Percentiles rank a stretch among this genome's conserved stretches.
phyloP scores from a whole-genome alignment of 2,888 invertebrate genomes.

The Rotaria magnacalcarata region DNA sequence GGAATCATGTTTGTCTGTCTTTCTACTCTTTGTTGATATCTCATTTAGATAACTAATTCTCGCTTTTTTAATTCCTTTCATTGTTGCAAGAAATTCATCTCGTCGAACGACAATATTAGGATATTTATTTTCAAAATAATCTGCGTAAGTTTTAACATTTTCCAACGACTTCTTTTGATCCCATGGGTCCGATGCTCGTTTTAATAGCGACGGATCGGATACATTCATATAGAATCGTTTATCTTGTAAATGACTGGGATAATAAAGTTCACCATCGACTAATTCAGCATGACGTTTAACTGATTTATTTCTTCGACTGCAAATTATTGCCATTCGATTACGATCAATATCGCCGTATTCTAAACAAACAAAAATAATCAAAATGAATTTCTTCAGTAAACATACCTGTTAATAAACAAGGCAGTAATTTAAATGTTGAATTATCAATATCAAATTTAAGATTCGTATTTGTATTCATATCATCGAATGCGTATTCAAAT shows the following conservation, averaged over 20 bases:
- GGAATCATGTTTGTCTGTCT: background rate
- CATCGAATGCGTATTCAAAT: constrained; percentile 19
- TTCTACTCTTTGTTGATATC: background rate
- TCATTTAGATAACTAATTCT: constrained; percentile 9
- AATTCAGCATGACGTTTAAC: background rate
- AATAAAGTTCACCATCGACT: background rate
- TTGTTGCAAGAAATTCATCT: background rate
- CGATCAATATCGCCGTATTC: background rate
- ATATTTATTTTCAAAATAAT: background rate
- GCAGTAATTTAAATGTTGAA: background rate
- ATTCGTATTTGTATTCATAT: background rate
- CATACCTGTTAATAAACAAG: constrained; percentile 20
- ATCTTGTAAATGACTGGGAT: background rate
- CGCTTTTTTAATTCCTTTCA: background rate
- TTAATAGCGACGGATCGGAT: background rate
- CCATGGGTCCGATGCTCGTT: background rate
- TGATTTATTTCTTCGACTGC: background rate
- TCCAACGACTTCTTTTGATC: background rate
- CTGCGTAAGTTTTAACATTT: background rate
- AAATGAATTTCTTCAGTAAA: background rate
- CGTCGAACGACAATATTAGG: background rate
- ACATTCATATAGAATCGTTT: background rate
- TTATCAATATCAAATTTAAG: background rate
- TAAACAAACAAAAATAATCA: background rate
- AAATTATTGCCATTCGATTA: background rate